Conservation (phyloP, 1,140 invertebrate genomes). For the Anoplophora glabripennis region DNA sequence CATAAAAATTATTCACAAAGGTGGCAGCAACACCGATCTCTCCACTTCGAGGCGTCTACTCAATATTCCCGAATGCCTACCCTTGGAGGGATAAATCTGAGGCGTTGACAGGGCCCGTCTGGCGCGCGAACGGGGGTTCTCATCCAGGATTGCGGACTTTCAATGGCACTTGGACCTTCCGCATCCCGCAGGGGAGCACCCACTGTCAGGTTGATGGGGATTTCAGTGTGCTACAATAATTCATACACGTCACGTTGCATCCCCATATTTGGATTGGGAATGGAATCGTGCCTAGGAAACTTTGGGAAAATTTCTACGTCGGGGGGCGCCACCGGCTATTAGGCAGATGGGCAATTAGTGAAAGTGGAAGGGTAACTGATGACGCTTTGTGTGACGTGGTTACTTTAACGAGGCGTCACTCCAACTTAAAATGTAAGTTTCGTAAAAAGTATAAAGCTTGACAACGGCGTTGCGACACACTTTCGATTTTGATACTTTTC, state of each 20-base stretch:
- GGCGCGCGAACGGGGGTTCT: conserved; percentile 12
- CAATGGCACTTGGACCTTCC: conserved; percentile 11
- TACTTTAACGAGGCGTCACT: too few relatives aligned
- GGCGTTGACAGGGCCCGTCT: conserved; percentile 23
- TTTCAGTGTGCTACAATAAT: conserved; percentile 21
- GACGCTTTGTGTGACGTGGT: too few relatives aligned
- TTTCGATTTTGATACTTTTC: too few relatives aligned
- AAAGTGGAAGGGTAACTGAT: too few relatives aligned
- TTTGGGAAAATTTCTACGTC: neutral
- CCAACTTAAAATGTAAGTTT: too few relatives aligned
- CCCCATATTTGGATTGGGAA: conserved; percentile 10
- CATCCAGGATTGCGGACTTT: conserved; percentile 18
- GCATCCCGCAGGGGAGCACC: conserved; percentile 13
- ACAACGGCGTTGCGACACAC: too few relatives aligned
- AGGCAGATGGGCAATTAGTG: neutral
- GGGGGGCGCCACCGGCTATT: neutral
- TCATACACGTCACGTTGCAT: conserved; percentile 22
- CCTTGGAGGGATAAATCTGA: conserved; percentile 20
- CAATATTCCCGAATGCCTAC: conserved; percentile 20
- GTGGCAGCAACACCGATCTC: too few relatives aligned
- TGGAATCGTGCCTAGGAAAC: neutral
- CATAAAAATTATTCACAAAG: too few relatives aligned
- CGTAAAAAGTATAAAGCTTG: too few relatives aligned
- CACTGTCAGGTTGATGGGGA: conserved; percentile 26
- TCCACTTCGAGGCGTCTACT: conserved; percentile 12